Base-by-base conservation (phyloP, 2,113 vertebrate species). In the Laterallus jamaicensis region DNA sequence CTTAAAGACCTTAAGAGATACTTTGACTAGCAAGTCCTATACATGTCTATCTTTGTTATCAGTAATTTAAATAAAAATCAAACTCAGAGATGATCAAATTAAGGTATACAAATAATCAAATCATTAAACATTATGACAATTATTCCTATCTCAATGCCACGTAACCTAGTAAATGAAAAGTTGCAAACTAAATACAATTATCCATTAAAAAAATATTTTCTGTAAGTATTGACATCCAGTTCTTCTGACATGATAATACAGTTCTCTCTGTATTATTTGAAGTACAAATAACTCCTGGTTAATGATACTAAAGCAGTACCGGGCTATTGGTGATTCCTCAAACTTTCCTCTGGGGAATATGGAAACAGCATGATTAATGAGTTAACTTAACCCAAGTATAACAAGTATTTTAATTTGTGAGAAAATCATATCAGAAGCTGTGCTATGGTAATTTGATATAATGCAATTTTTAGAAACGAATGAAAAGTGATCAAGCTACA, bases 401-500 rank as follows among this genome's bases (percentile, higher is more conserved):
- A 78, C 5, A 97, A 97, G 74, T 55, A 95, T 91, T 97, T 97
- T 97, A 98, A 97, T 98, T 98, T 97, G 86, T 87, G 70, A 89
- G 85, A 89, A 91, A 96, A 97, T 96, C 5, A 47, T 91, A 97
- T 96, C 84, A 92, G 56, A 96, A 93, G 63, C 47, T 85, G 80
- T 82, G 73, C 80, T 83, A 74, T 16, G 80, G 77, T 95, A 97
- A 97, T 97, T 93, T 95, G 54, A 94, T 95, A 92, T 56, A 96
- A 92, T 92, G 52, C 77, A 96, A 82, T 97, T 97, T 97, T 84
- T 96, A 82, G 82, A 94, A 95, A 40, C 1, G 3, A 97, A 97
- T 86, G 83, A 97, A 96, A 98, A 98, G 84, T 92, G 97, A 98
- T 96, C 85, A 95, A 68, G 54, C 96, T 96, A 95, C 60, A 97